Evolutionary conservation across 2,797 vertebrate species (phyloP), one percentile per base, ranked within the genome.

Genomic region (Coendou prehensilis): DNA sequence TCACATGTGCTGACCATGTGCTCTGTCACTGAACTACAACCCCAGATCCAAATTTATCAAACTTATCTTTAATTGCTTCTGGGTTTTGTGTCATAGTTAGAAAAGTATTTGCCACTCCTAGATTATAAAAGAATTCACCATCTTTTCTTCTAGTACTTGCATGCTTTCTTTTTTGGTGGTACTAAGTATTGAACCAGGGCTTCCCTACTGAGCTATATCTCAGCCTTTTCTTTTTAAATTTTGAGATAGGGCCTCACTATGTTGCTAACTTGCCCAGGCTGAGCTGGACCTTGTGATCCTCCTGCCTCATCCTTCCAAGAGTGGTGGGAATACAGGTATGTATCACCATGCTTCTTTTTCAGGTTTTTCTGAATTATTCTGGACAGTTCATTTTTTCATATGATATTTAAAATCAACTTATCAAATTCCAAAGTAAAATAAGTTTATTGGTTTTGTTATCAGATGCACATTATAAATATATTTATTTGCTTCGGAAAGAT

Each of bases 401-500:
- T 59, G 30, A 52, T 67, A 83, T 83, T 93, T 83, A 87, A 96
- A 89, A 63, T 52, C 14, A 78, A 7, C 17, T 67, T 67, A 52
- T n/a, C 76, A 87, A 52, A 87, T 89, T 85, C n/a, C 50, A 76
- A 30, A 92, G 28, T 83, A 89, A 85, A 86, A 85, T 81, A 47
- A 17, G 22, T 20, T 75, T 85, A 15, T 26, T 87, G 54, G 3
- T 64, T 83, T 87, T 87, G 45, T 87, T 95, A 56, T 30, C 79
- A 71, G 15, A 89, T 78, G 89, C 59, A 78, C 7, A 76, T 79
- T 61, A 23, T 59, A 91, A 71, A 84, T 56, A 71, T 63, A 28
- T 73, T 33, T 18, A 3, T 33, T 30, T 23, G 57, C 57, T 59
- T 73, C 41, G 45, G 33, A 52, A 30, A 79, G 5, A 9, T 87